Base-by-base conservation (phyloP, 2,888 invertebrate species). In the Trachelus iudaicus region DNA sequence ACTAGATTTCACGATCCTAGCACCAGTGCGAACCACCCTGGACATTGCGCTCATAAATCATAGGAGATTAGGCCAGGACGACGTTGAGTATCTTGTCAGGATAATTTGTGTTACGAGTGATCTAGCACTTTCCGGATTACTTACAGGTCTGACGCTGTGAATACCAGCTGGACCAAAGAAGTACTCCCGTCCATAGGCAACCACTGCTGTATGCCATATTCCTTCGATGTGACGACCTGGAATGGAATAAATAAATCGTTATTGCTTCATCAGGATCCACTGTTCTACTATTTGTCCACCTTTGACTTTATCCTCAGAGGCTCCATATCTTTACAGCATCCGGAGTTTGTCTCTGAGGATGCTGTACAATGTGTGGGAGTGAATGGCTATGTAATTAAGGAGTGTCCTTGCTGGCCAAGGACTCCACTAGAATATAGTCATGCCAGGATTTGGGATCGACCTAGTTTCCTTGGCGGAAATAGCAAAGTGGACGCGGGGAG, bases 141-240 rank as follows among this genome's bases (percentile, higher is more conserved):
- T 94, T 92, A 97, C 98, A 85, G 97, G 97, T 83, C 94, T 92
- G 89, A 96, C 95, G 89, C 94, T 95, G 90, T 95, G 95, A 86
- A 98, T 95, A 79, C 98, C 98, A 75, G 92, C 93, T 69, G 95
- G 95, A 33, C 98, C 97, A 92, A 95, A 98, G 93, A 96, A 98
- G 92, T 96, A 97, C 92, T 98, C 98, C 83, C 95, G 93, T 75
- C 95, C 96, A 92, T 95, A 97, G 30, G 95, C 97, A 82, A 98
- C 96, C 81, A 98, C 93, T n/a, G 95, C 94, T n/a, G 98, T 98
- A 92, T 98, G 98, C 98, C 98, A 98, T 87, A 98, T 95, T 78
- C 98, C 98, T 88, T 98, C 97, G 82, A 98, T 93, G 87, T 95
- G 95, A 86, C 95, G 95, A 73, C 97, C 98, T 98, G 92, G 68